Conservation (phyloP, 1,140 invertebrate species). For the Drosophila nikananu region DNA sequence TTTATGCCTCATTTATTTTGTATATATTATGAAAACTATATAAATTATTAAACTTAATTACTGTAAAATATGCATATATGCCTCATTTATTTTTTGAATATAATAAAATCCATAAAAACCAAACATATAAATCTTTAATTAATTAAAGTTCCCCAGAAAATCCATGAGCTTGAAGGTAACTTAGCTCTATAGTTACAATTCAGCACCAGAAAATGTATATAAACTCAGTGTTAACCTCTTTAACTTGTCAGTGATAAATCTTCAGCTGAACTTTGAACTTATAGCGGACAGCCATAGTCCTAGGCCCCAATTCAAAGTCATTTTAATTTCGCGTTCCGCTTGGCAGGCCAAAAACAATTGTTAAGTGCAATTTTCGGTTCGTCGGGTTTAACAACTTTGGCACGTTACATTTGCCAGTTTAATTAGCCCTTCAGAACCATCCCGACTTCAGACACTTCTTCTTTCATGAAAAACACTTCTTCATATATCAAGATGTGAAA, state of each 20-base stretch:
- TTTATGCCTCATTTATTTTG: too few relatives aligned
- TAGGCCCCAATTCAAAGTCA: slow-evolving; percentile 55
- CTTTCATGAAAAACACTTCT: not conserved
- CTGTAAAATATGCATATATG: not conserved
- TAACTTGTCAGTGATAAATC: slow-evolving; percentile 33
- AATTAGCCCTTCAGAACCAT: slow-evolving; percentile 51
- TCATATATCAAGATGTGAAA: not conserved
- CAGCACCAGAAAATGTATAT: not conserved
- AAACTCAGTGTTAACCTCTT: slow-evolving; percentile 3
- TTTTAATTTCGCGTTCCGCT: slow-evolving; percentile 74
- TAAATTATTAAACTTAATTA: not conserved
- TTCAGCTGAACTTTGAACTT: slow-evolving; percentile 31
- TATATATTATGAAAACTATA: not conserved
- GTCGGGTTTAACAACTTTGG: slow-evolving; percentile 59
- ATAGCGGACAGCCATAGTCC: slow-evolving; percentile 12
- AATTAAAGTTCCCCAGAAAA: not conserved
- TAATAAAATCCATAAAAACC: not conserved
- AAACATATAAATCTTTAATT: not conserved
- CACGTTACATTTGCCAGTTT: slow-evolving; percentile 70
- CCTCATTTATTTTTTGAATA: not conserved
- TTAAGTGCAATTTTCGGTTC: slow-evolving; percentile 64
- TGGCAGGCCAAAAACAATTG: slow-evolving; percentile 72
- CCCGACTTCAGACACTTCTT: not conserved
- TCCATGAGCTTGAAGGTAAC: slow-evolving; percentile 2
- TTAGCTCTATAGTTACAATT: not conserved